Conservation (phyloP, 2,113 vertebrate species). For the Erpornis zantholeuca region DNA sequence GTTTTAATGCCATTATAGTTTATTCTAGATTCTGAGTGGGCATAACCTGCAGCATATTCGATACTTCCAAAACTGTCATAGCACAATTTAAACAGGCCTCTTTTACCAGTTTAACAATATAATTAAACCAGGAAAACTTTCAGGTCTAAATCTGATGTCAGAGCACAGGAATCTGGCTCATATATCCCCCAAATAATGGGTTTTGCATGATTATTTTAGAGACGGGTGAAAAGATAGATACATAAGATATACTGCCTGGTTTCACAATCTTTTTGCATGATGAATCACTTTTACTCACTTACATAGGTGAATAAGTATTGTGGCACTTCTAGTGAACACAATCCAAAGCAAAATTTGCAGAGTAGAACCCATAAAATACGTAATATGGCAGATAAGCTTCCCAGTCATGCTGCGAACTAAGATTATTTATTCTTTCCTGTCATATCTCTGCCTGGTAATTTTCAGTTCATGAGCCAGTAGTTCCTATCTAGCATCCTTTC, state of each 20-base stretch:
- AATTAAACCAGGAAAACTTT: slow-evolving; percentile 26
- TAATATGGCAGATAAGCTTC: slow-evolving; percentile 18
- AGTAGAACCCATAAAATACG: neutral
- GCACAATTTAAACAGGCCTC: neutral
- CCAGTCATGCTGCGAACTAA: neutral
- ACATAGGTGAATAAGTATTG: neutral
- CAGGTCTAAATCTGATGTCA: slow-evolving; percentile 30
- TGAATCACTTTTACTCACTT: slow-evolving; percentile 17
- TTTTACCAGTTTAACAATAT: neutral
- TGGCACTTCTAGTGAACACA: neutral
- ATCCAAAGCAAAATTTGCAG: neutral
- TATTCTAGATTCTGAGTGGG: neutral
- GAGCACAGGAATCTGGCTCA: slow-evolving; percentile 1
- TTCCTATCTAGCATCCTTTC: neutral
- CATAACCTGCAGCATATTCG: slow-evolving; percentile 17
- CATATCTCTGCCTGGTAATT: neutral
- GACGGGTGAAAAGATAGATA: neutral
- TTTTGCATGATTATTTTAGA: neutral
- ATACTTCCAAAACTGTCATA: neutral
- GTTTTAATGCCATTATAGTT: neutral
- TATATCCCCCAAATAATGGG: neutral
- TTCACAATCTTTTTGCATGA: slow-evolving; percentile 8
- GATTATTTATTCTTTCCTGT: slow-evolving; percentile 8
- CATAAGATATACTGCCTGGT: neutral
- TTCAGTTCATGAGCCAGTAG: neutral